Conservation (phyloP, 2,888 invertebrate species). For the Dicranocentrus wangi region DNA sequence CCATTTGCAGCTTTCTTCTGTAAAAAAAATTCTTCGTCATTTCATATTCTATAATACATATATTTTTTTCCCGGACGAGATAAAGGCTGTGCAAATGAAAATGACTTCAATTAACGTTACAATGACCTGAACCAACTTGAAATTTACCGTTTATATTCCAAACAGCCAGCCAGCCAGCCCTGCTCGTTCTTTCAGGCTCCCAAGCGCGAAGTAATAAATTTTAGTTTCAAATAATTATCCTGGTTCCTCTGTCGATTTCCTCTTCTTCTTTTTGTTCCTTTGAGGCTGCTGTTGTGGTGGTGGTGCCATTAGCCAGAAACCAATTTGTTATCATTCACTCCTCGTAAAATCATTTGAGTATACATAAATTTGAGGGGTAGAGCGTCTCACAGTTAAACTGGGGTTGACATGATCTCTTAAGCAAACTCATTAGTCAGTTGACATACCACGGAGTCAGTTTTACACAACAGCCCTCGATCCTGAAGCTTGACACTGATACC, state of each 20-base stretch:
- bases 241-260: constrained; percentile 25
- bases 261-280: constrained; percentile 3
- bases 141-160: no score
- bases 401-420: constrained; percentile 71
- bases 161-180: no score
- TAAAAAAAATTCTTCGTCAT: no score
- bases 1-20: no score
- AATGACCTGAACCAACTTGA: no score
- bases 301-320: constrained; percentile 58
- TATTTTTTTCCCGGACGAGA: no score
- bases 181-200: no score
- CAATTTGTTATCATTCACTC: constrained; percentile 67
- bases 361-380: constrained; percentile 42
- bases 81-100: no score
- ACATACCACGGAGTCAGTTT: constrained; percentile 59
- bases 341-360: constrained; percentile 59
- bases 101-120: no score
- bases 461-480: constrained; percentile 25
- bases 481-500: constrained; percentile 14
- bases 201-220: constrained; percentile 53
- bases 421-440: constrained; percentile 72
- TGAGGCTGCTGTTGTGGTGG: neutral
- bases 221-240: constrained; percentile 62
- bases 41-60: no score
- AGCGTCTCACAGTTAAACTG: constrained; percentile 43